These are phyloP conservation scores for Nephrotoma guestfalica DNA, from an alignment of 2,888 invertebrate species.

Conservation along the genomic window DNA sequence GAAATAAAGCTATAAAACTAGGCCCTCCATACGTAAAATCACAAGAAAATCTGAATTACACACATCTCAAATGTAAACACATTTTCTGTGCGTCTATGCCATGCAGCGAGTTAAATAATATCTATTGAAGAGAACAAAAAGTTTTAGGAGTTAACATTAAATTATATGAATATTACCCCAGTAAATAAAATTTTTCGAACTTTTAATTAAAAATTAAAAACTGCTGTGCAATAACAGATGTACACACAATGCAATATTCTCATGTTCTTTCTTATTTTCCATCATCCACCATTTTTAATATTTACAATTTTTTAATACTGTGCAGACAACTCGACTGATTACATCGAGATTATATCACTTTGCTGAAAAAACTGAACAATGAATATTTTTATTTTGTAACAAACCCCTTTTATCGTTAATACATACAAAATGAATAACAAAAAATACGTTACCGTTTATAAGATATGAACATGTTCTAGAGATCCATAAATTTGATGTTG, in stretches of 20 bases:
- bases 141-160: too few species aligned
- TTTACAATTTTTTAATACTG: not conserved
- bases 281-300: not conserved
- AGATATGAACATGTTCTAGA: not conserved
- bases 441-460: not conserved
- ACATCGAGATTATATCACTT: not conserved
- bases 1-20: too few species aligned
- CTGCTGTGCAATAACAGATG: not conserved
- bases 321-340: not conserved
- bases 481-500: too few species aligned
- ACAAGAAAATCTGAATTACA: too few species aligned
- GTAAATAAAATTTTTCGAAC: not conserved
- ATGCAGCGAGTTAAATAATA: too few species aligned
- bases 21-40: too few species aligned
- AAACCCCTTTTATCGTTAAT: not conserved
- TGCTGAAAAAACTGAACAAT: not conserved
- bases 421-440: not conserved
- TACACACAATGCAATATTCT: not conserved
- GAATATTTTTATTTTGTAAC: not conserved
- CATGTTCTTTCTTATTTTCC: not conserved
- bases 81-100: too few species aligned
- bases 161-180: too few species aligned
- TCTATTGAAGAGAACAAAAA: too few species aligned
- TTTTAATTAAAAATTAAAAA: not conserved
- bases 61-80: too few species aligned